Evolutionary conservation across 2,888 invertebrate genomes (phyloP), one percentile per base, ranked within the genome.

Genomic region (Homarus gammarus): DNA sequence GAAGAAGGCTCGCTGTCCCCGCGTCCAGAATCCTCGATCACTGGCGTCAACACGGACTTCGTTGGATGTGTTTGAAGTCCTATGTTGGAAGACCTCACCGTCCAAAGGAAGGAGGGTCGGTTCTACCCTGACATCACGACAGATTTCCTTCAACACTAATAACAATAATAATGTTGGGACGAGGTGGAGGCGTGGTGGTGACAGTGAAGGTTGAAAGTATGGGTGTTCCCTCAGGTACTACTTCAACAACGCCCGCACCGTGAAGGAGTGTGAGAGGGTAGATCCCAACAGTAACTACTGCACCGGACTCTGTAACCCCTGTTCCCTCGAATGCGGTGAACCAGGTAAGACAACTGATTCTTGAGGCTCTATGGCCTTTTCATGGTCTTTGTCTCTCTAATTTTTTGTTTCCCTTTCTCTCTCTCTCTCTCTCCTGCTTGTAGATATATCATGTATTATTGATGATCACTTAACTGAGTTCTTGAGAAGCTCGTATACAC

Each of bases 291-390:
- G 38, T 27, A 3, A 33, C n/a, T 75, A 84, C 75, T 84, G 84
- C 40, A 64, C 27, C 51, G 12, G n/a, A 1, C 38, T 56, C 27
- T 84, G 84, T 22, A 84, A 61, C 70, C 84, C 84, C n/a, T 84
- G 84, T 40, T 56, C 49, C 36, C 56, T 84, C 1, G 15, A 56
- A 2, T 84, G 75, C 22, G 38, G 8, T 15, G 40, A 10, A 5
- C 84, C 84, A 27, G 84, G 84, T 84, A 6, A 36, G 72, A 1
- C 8, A 10, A 12, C 22, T 40, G 8, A 22, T 15, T 12, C 68
- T 68, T 68, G 27, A 73, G 40, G 33, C 12, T 73, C 72, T 72
- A 5, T 72, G 5, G 18, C 68, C 12, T n/a, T 61, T n/a, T n/a
- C 68, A 31, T 10, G 12, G 31, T 68, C n/a, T 12, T 33, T 72